These are phyloP conservation scores for Baccha elongata DNA, from an alignment of 2,888 invertebrate genomes.

Conservation along the genomic window DNA sequence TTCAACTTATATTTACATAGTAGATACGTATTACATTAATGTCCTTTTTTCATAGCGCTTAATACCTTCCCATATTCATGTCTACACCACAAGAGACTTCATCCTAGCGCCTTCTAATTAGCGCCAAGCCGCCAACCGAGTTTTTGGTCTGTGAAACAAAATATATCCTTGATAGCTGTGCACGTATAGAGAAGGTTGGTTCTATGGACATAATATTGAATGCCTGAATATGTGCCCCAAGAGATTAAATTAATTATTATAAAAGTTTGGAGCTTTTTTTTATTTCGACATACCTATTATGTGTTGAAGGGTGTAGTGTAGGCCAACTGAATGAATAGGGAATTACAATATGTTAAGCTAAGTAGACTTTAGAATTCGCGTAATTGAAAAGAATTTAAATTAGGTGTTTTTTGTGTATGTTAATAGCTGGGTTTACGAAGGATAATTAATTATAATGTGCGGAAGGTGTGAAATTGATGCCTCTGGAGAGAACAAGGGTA, in stretches of 20 bases:
- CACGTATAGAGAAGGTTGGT: conserved; percentile 18
- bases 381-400: conserved; percentile 25
- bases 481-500: conserved; percentile 16
- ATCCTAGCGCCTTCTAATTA: conserved; percentile 39
- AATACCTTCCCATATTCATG: not conserved
- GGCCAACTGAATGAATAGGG: not conserved
- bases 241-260: conserved; percentile 44
- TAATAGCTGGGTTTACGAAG: not conserved
- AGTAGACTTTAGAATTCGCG: conserved; percentile 14
- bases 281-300: not conserved
- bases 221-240: conserved; percentile 8
- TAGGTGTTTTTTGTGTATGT: not conserved
- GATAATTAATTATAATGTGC: conserved; percentile 26
- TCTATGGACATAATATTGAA: conserved; percentile 19
- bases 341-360: conserved; percentile 13
- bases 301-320: not conserved
- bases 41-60: not conserved
- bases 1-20: too few species aligned
- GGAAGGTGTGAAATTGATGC: conserved; percentile 37
- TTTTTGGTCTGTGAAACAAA: not conserved
- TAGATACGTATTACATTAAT: too few species aligned
- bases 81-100: not conserved
- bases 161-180: conserved; percentile 32
- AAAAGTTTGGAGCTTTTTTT: conserved; percentile 7
- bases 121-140: conserved; percentile 25